Evolutionary conservation across 2,113 vertebrate species (phyloP).

Genomic region (Lagenorhynchus albirostris): DNA sequence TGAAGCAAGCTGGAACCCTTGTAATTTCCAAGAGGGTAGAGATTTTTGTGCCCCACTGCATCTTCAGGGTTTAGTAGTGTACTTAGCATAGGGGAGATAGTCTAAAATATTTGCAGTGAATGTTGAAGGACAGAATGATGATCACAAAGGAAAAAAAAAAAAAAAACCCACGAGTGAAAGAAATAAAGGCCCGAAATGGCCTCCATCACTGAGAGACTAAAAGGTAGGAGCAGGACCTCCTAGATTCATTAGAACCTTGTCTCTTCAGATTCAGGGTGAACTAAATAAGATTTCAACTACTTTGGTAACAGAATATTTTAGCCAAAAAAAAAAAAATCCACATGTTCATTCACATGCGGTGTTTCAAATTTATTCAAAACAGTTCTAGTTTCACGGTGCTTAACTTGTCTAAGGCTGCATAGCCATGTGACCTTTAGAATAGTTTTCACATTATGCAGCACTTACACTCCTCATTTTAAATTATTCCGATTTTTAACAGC

Average conservation of each 20-base stretch:
- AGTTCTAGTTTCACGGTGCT: background rate
- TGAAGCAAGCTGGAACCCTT: background rate
- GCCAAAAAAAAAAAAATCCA: background rate
- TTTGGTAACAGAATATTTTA: background rate
- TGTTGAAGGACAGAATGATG: background rate
- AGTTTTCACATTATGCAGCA: conserved; percentile 55
- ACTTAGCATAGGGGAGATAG: background rate
- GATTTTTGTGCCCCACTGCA: background rate
- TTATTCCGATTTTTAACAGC: conserved; percentile 60
- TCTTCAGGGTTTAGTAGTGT: background rate
- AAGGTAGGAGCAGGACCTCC: background rate
- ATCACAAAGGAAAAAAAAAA: background rate
- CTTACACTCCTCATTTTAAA: conserved; percentile 17
- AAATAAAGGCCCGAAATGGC: background rate
- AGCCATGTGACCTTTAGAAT: conserved; percentile 35
- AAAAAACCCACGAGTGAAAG: background rate
- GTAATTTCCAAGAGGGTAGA: background rate
- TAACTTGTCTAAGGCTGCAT: background rate
- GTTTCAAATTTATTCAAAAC: conserved; percentile 3
- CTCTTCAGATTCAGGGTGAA: background rate
- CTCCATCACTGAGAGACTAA: background rate
- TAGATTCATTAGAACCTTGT: background rate
- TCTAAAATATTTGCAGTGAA: background rate
- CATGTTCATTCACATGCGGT: background rate
- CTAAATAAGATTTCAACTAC: background rate